Evolutionary conservation across 2,797 vertebrate genomes (phyloP).

Genomic region (Pantherophis vulpinus): DNA sequence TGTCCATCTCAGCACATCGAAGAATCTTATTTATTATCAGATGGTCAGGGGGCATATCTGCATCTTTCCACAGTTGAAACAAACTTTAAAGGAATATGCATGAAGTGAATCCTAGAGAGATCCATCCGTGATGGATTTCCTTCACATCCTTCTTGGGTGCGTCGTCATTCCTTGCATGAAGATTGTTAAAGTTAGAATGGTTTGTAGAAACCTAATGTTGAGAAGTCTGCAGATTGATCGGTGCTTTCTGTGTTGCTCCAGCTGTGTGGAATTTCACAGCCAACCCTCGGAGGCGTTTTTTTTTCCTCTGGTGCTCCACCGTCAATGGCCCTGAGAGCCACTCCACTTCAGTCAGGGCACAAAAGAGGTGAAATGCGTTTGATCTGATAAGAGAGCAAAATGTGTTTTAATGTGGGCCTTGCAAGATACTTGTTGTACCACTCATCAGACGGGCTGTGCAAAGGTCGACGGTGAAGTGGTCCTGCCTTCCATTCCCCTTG

Average conservation of each 20-base stretch:
- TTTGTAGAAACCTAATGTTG: background rate
- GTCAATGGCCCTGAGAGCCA: background rate
- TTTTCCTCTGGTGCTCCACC: background rate
- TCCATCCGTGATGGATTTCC: background rate
- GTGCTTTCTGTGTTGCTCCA: background rate
- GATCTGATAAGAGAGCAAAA: background rate
- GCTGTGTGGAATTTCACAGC: background rate
- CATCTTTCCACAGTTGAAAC: no score
- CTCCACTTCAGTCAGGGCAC: background rate
- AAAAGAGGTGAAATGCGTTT: background rate
- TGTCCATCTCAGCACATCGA: no score
- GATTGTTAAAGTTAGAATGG: background rate
- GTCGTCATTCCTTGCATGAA: background rate
- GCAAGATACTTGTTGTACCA: slow-evolving; percentile 34
- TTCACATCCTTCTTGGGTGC: background rate
- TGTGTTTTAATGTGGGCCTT: background rate
- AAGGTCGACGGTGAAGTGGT: background rate
- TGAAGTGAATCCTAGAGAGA: background rate
- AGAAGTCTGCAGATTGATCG: background rate
- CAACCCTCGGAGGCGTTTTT: background rate
- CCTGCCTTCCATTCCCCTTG: background rate
- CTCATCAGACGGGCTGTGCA: background rate
- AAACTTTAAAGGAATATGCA: background rate
- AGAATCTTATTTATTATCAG: no score
- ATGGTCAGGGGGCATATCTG: no score